Percentiles rank a stretch among this genome's conserved stretches.
These are phyloP conservation scores for Origma solitaria DNA, from an alignment of 2,113 vertebrate species.

Conservation along the genomic window DNA sequence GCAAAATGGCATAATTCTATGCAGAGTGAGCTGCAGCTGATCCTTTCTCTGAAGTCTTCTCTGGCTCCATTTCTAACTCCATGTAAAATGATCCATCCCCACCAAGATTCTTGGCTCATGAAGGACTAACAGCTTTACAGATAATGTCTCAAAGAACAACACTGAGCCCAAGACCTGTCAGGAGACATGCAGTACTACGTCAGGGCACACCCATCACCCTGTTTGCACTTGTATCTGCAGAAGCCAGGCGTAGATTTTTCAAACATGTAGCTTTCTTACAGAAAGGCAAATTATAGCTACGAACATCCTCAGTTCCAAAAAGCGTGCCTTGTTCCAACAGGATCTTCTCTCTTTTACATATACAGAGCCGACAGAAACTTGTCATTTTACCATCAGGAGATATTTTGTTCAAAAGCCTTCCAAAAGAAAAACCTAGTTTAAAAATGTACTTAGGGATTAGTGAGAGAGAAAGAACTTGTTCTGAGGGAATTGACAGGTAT, in stretches of 20 bases:
- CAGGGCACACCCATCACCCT: background rate
- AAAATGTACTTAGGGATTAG: background rate
- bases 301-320: background rate
- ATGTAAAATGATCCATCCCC: background rate
- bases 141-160: background rate
- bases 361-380: background rate
- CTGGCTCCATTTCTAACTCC: background rate
- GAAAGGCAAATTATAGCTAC: background rate
- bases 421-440: background rate
- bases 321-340: background rate
- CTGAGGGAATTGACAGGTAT: background rate
- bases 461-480: background rate
- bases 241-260: background rate
- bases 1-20: background rate
- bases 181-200: accelerated
- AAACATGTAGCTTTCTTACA: background rate
- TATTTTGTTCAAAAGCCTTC: background rate
- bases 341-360: background rate
- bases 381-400: background rate
- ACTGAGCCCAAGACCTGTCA: background rate
- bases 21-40: background rate
- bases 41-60: background rate
- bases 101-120: background rate
- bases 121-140: background rate
- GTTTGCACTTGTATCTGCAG: background rate